A percentile compares a stretch with the other conserved stretches of the same genome.
phyloP scores from a whole-genome alignment of 2,797 vertebrate species.

The Heliangelus exortis region DNA sequence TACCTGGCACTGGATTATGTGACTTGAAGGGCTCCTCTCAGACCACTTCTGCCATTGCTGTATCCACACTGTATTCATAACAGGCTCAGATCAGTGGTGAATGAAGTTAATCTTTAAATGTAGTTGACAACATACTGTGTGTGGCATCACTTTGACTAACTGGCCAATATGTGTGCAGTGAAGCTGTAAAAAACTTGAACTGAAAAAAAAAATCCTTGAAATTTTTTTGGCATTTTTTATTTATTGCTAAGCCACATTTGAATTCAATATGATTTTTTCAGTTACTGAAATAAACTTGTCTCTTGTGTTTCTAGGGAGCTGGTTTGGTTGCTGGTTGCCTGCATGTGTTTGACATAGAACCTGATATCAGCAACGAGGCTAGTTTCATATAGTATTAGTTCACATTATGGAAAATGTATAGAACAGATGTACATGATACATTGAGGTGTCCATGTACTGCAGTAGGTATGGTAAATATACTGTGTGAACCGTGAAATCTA shows the following conservation, averaged over 20 bases:
- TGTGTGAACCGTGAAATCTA: background rate
- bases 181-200: background rate
- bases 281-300: background rate
- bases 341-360: background rate
- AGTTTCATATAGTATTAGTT: background rate
- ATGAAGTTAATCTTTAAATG: background rate
- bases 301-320: background rate
- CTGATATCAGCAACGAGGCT: rapidly evolving
- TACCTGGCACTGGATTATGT: background rate
- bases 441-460: background rate
- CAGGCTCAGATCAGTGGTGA: background rate
- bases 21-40: background rate
- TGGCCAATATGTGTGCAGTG: background rate
- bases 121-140: background rate
- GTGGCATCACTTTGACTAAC: background rate
- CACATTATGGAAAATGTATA: background rate
- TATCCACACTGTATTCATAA: background rate
- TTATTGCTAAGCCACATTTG: background rate
- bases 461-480: background rate
- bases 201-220: background rate
- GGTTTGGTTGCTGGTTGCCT: background rate
- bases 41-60: background rate
- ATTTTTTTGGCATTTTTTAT: background rate
- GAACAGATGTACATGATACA: background rate
- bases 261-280: background rate